Evolutionary conservation across 2,888 invertebrate species (phyloP), one percentile per base, ranked within the genome.

Genomic region (Trachelus tabidus): DNA sequence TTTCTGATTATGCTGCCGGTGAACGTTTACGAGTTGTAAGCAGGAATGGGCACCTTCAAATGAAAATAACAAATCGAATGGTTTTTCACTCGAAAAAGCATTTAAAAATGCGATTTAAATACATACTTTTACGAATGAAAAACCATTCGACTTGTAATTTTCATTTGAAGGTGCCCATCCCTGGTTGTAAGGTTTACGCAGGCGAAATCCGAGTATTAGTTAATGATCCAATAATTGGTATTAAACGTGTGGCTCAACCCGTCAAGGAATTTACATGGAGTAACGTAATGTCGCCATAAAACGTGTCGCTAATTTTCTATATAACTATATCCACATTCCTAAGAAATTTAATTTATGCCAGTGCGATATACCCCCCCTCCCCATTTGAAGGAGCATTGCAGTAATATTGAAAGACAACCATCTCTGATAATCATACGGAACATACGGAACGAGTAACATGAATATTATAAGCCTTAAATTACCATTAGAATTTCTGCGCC

Each of bases 161-260:
- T 33, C 33, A 33, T 33, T 33, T 33, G 1, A 33, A 33, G 33
- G 33, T 33, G 33, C 33, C 33, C 33, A 33, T 33, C 3, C 33
- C 33, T 33, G 33, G 33, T 33, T 33, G 33, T 37, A 68, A 75
- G 75, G 75, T 75, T 77, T 75, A 75, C 37, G 69, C 37, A 75
- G 31, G 71, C 69, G 75, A 23, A 75, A 77, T 75, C 34, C 37
- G 34, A 69, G 35, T 75, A 35, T 75, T 75, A 69, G 69, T 75
- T 75, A 77, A 77, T 75, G 40, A 77, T 69, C 69, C 75, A 75
- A 77, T 77, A 77, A 75, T 75, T 77, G 34, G 75, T 69, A 75
- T 75, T 56, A 31, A 71, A 30, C 33, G 71, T 34, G 71, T 56
- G 56, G 56, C 23, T 23, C 23, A 56, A 56, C 9, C 23, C 56